Conservation (phyloP, 1,140 invertebrate species). For the Glomeris maerens region DNA sequence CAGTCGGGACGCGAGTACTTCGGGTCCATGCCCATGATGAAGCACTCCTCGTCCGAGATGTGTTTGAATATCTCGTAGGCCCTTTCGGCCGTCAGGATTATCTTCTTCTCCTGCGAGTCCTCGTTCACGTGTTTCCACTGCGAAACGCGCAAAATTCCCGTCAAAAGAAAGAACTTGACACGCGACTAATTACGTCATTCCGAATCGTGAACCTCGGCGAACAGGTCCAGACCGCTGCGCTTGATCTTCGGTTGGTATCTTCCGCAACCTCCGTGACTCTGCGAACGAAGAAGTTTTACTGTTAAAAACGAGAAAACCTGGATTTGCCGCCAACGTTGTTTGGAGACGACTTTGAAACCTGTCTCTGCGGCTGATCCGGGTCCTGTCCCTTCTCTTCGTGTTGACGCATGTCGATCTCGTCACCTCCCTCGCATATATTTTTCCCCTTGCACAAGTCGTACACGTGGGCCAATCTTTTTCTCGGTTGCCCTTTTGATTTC, state of each 20-base stretch:
- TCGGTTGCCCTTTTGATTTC: constrained; percentile 92
- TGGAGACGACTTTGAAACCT: no score
- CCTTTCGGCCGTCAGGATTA: constrained; percentile 77
- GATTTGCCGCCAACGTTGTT: no score
- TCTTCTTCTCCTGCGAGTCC: constrained; percentile 93
- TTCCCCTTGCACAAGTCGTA: constrained; percentile 98
- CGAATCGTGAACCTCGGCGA: no score
- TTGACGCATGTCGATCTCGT: constrained; percentile 70
- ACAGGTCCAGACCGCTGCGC: constrained; percentile 75
- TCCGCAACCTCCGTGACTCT: constrained; percentile 87
- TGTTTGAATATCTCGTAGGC: constrained; percentile 94
- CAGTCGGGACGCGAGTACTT: constrained; percentile 89
- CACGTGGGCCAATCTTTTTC: constrained; percentile 84
- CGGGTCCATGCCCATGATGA: constrained; percentile 59
- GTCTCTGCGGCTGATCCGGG: neutral
- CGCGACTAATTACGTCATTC: no score
- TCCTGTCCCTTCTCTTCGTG: constrained; percentile 14
- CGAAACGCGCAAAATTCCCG: no score
- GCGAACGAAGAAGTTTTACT: neutral
- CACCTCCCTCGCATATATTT: constrained; percentile 95
- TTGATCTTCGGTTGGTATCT: constrained; percentile 89
- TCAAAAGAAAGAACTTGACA: no score
- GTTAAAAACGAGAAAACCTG: neutral
- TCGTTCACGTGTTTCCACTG: constrained; percentile 99
- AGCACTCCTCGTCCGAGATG: constrained; percentile 94